These are phyloP conservation scores for Onychomys leucogaster DNA, from an alignment of 2,797 vertebrate species.

Conservation along the genomic window DNA sequence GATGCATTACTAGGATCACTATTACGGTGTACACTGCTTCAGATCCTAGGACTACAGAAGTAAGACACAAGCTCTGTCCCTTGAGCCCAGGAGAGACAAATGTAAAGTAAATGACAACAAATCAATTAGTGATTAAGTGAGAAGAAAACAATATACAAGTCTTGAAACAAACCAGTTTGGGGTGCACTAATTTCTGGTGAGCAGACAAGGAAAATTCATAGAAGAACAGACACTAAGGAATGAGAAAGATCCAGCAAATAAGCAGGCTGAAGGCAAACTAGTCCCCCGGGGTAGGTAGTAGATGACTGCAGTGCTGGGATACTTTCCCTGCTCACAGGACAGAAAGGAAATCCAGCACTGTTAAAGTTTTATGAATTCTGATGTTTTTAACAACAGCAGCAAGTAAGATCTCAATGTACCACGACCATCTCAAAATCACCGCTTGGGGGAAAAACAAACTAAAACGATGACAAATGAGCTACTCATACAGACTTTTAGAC, in stretches of 20 bases:
- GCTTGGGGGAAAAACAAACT: constrained; percentile 18
- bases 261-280: background rate
- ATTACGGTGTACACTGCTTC: background rate
- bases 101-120: background rate
- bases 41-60: background rate
- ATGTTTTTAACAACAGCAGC: background rate
- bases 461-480: constrained; percentile 43
- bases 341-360: background rate
- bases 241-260: background rate
- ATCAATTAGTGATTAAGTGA: background rate
- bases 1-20: background rate
- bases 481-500: background rate
- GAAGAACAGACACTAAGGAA: background rate
- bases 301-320: background rate
- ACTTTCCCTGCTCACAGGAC: background rate
- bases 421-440: constrained; percentile 45
- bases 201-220: constrained; percentile 18
- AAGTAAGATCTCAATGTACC: constrained; percentile 34
- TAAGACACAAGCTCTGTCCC: background rate
- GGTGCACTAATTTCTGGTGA: background rate
- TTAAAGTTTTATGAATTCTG: background rate
- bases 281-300: background rate
- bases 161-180: background rate
- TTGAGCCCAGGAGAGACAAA: background rate
- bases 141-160: constrained; percentile 22